Evolutionary conservation across 2,113 vertebrate species (phyloP), one percentile per base, ranked within the genome.

Genomic region (Marmota flaviventris): DNA sequence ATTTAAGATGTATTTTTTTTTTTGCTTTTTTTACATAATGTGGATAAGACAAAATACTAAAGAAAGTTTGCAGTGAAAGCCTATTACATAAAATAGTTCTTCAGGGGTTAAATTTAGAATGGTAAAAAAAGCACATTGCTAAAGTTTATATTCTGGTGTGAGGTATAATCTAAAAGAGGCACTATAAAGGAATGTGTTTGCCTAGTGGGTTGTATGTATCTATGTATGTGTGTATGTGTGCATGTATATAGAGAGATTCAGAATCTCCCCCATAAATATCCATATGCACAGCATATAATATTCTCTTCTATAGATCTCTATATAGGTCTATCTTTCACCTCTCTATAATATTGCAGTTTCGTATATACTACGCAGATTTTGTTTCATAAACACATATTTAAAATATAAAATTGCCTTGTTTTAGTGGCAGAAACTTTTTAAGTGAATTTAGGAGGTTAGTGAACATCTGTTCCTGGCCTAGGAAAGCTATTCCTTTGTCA

Each of bases 361-460:
- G 67, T 94, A 17, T 76, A 0, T 87, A 61, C 24, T 97, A 4
- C n/a, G 39, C 70, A 76, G 51, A 86, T 70, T 89, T 89, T 39
- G 22, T 90, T 96, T 96, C 87, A 29, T 29, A 96, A 96, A 58
- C 51, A 34, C 79, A 93, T 18, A 63, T 85, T 91, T 77, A 37
- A 86, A 96, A 37, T 96, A 96, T 95, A 56, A 83, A 91, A 85
- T 63, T 2, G 3, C 5, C 85, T 56, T 93, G 45, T 78, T 48
- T 81, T 91, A 93, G 51, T 96, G 48, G 34, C 32, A 96, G 87
- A 83, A 45, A 13, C 37, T 94, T 97, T 94, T 97, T 81, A n/a
- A 25, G 85, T 93, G 45, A 53, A 42, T 93, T 96, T 93, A 65
- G 10, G 1, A 79, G 53, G 4, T 89, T 97, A 48, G 90, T 97